Evolutionary conservation across 2,888 invertebrate species (phyloP).

Genomic region (Callyntrura sp.): DNA sequence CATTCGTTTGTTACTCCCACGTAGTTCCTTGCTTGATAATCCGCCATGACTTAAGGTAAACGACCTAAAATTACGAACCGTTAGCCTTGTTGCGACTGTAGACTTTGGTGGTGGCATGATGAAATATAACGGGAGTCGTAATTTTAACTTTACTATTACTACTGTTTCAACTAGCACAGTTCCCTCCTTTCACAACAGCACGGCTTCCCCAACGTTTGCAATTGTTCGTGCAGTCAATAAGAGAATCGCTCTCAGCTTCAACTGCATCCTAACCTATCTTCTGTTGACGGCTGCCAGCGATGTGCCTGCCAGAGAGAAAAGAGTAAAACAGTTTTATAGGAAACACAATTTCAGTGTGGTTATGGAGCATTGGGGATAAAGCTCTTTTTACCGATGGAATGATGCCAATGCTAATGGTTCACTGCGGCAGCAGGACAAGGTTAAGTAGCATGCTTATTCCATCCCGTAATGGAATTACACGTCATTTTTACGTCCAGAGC

Average conservation of each 20-base stretch:
- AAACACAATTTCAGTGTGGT: constrained; percentile 33
- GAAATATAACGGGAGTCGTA: constrained; percentile 35
- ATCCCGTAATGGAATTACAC: constrained; percentile 21
- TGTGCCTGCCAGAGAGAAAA: background rate
- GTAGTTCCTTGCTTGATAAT: background rate
- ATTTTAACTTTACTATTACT: constrained; percentile 46
- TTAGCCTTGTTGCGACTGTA: background rate
- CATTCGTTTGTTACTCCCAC: constrained; percentile 23
- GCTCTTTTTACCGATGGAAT: constrained; percentile 60
- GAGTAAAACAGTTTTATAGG: background rate
- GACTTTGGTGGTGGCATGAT: background rate
- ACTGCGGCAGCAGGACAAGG: constrained; percentile 67
- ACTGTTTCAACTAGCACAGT: constrained; percentile 19
- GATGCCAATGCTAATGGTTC: constrained; percentile 77
- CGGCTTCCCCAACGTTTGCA: background rate
- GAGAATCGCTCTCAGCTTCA: constrained; percentile 20
- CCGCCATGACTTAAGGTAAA: background rate
- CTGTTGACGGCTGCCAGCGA: background rate
- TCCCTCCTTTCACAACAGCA: constrained; percentile 3
- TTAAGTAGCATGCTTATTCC: constrained; percentile 49
- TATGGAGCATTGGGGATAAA: constrained; percentile 30
- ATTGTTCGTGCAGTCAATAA: constrained; percentile 39
- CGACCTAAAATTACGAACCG: background rate
- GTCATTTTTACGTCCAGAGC: background rate
- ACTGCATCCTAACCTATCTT: constrained; percentile 5